Percentiles rank a stretch among this genome's conserved stretches.
These are phyloP conservation scores for Cephus nigrinus DNA, from an alignment of 2,888 invertebrate species.

Conservation along the genomic window DNA sequence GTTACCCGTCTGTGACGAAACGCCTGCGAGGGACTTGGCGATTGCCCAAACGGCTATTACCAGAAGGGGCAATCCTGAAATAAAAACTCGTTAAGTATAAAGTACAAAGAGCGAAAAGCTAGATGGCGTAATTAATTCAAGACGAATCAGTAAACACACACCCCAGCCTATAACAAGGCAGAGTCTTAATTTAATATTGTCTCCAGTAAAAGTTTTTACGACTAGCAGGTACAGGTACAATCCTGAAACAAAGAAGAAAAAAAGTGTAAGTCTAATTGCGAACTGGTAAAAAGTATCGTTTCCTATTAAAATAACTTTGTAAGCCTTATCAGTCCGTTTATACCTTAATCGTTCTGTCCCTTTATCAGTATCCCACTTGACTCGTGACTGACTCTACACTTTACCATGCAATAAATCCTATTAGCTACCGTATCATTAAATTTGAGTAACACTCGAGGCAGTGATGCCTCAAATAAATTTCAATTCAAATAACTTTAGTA, in stretches of 20 bases:
- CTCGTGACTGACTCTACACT: neutral
- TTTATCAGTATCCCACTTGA: neutral
- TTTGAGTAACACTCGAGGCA: neutral
- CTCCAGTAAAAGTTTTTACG: conserved; percentile 86
- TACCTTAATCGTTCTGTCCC: neutral
- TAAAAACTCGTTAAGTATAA: conserved; percentile 10
- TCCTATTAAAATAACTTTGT: neutral
- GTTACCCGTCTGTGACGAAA: neutral
- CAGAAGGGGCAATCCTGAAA: conserved; percentile 70
- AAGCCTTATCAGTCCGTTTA: neutral
- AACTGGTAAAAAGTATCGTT: neutral
- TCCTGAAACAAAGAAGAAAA: conserved; percentile 70
- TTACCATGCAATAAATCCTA: neutral
- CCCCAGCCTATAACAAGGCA: conserved; percentile 91
- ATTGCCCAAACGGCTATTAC: conserved; percentile 71
- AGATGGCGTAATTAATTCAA: neutral
- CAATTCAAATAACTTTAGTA: neutral
- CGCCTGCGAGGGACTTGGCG: conserved; percentile 65
- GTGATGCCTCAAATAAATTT: neutral
- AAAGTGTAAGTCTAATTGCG: neutral
- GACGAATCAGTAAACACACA: conserved; percentile 68
- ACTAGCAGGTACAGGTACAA: conserved; percentile 89
- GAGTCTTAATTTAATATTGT: conserved; percentile 84
- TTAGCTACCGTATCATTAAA: neutral
- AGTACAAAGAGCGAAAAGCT: neutral